Percentiles rank a stretch among this genome's conserved stretches.
These are phyloP conservation scores for Tringa solitaria DNA, from an alignment of 2,113 vertebrate genomes.

Conservation along the genomic window DNA sequence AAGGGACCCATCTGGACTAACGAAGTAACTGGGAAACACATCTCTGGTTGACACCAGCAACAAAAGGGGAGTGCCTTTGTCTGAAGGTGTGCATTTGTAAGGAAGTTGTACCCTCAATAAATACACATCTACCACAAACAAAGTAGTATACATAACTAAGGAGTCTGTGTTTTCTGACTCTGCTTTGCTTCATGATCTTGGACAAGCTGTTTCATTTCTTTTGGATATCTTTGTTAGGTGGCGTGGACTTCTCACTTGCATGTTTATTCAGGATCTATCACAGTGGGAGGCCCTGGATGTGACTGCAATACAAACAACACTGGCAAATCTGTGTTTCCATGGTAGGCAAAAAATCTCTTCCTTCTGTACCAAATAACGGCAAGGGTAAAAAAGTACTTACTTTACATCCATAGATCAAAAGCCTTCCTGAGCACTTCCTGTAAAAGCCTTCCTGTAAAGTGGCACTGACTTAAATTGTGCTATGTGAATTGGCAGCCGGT, in stretches of 20 bases:
- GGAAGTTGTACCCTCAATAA: neutral
- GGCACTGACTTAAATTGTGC: neutral
- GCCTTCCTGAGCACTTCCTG: slow-evolving; percentile 43
- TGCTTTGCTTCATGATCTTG: neutral
- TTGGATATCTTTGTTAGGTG: slow-evolving; percentile 20
- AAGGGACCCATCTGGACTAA: neutral
- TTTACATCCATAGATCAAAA: slow-evolving; percentile 55
- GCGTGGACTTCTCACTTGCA: neutral
- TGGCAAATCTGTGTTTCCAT: slow-evolving; percentile 36
- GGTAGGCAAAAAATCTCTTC: slow-evolving; percentile 31
- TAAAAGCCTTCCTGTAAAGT: slow-evolving; percentile 51
- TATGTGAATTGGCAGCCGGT: neutral
- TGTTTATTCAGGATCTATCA: slow-evolving; percentile 44
- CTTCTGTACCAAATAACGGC: slow-evolving; percentile 41
- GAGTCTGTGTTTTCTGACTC: neutral
- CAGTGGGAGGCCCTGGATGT: slow-evolving; percentile 29
- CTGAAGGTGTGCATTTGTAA: neutral
- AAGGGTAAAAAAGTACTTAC: slow-evolving; percentile 42
- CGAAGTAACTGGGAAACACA: neutral
- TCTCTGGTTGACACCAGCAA: neutral
- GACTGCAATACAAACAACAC: slow-evolving; percentile 33
- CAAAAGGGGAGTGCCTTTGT: neutral
- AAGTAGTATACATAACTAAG: neutral
- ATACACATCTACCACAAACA: neutral
- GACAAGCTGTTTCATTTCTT: neutral